Conservation (phyloP, 2,888 invertebrate species). For the Drosophila trichaetosa region DNA sequence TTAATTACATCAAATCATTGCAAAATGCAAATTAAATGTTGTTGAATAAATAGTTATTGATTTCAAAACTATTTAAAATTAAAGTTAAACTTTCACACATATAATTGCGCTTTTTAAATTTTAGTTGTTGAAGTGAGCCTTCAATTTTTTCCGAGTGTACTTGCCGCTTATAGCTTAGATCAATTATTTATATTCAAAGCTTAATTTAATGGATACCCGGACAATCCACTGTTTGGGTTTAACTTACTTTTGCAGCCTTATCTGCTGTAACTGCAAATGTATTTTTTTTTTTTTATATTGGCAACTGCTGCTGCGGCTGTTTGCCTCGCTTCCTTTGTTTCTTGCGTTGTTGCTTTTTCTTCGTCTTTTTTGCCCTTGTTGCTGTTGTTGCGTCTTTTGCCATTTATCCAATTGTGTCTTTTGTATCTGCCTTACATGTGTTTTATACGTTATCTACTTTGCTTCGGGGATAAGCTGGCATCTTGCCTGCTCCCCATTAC, state of each 20-base stretch:
- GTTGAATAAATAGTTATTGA: not conserved
- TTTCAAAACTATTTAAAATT: not conserved
- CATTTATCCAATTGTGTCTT: slow-evolving; percentile 54
- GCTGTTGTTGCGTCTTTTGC: not conserved
- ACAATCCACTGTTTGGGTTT: slow-evolving; percentile 20
- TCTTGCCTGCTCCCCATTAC: not conserved
- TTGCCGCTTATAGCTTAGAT: slow-evolving; percentile 3
- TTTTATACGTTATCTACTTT: slow-evolving; percentile 58
- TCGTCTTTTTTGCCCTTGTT: not conserved
- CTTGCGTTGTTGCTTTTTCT: not conserved
- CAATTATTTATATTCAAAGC: slow-evolving; percentile 26
- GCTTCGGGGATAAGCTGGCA: slow-evolving; percentile 35
- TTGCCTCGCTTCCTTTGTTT: slow-evolving; percentile 26
- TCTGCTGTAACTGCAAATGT: slow-evolving; percentile 9
- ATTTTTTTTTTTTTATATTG: not conserved
- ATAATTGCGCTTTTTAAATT: not conserved
- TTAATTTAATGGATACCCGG: slow-evolving; percentile 17
- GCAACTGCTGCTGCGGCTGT: slow-evolving; percentile 3
- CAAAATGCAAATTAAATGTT: not conserved
- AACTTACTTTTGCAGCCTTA: slow-evolving; percentile 24
- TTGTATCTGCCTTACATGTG: slow-evolving; percentile 55
- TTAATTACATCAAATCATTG: not conserved
- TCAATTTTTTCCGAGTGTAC: not conserved
- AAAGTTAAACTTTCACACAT: not conserved
- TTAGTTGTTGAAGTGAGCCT: not conserved